A percentile compares a stretch with the other conserved stretches of the same genome.
These are phyloP conservation scores for Orientallactaga sibirica DNA, from an alignment of 2,797 vertebrate genomes.

Conservation along the genomic window DNA sequence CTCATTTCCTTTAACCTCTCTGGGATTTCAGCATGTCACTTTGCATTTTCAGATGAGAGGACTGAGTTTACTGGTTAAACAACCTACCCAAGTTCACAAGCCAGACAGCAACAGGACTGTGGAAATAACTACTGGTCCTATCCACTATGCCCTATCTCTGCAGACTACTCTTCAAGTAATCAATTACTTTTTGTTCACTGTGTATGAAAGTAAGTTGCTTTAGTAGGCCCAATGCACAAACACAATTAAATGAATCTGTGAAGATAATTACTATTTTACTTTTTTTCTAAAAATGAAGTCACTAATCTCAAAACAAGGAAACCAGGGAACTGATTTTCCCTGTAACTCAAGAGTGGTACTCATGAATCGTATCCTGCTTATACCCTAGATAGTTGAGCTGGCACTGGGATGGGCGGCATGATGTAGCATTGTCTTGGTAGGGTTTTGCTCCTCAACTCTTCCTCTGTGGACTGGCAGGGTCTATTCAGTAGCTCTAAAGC, in stretches of 20 bases:
- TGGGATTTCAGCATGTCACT: constrained; percentile 5
- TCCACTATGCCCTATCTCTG: neutral
- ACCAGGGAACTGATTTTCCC: neutral
- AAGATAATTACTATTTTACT: neutral
- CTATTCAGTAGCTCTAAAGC: constrained; percentile 53
- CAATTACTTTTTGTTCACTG: neutral
- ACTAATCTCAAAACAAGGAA: constrained; percentile 33
- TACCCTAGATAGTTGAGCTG: neutral
- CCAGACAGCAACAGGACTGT: neutral
- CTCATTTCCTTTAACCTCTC: constrained; percentile 26
- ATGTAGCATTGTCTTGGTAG: neutral
- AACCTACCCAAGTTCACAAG: neutral
- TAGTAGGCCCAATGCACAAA: neutral
- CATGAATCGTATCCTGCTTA: neutral
- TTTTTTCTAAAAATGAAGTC: constrained; percentile 27
- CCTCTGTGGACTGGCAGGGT: constrained; percentile 35
- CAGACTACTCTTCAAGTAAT: neutral
- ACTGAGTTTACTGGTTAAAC: constrained; percentile 36
- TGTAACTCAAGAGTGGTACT: neutral
- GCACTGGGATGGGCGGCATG: too few species aligned
- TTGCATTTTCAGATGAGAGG: constrained; percentile 26
- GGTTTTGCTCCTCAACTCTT: constrained; percentile 3
- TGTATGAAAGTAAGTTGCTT: constrained; percentile 14
- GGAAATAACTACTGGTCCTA: neutral
- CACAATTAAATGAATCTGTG: neutral